phyloP scores from a whole-genome alignment of 2,888 invertebrate species.

The Athetis lepigone region DNA sequence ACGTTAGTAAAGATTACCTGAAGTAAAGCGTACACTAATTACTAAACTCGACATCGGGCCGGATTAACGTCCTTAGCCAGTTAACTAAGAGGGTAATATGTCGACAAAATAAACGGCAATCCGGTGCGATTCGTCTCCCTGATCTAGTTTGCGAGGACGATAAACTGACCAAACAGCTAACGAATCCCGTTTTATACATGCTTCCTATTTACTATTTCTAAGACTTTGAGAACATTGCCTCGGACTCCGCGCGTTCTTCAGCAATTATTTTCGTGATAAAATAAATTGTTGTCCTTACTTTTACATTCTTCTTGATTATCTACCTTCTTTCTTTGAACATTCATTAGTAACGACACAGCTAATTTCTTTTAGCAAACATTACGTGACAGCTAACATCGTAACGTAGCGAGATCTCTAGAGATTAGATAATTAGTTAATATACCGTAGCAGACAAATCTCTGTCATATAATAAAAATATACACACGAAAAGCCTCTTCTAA shows the following conservation, averaged over 20 bases:
- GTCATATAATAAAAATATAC: conserved; percentile 38
- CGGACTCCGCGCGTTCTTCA: conserved; percentile 11
- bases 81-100: conserved; percentile 71
- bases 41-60: conserved; percentile 65
- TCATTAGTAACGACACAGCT: background rate
- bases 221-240: conserved; percentile 44
- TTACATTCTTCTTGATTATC: background rate
- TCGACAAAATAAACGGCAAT: conserved; percentile 72
- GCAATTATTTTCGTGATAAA: conserved; percentile 23
- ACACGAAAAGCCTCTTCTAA: conserved; percentile 53
- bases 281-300: conserved; percentile 14
- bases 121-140: conserved; percentile 63
- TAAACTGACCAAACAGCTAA: conserved; percentile 60
- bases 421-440: conserved; percentile 3
- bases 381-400: background rate
- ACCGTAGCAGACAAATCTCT: conserved; percentile 26
- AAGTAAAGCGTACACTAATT: conserved; percentile 69
- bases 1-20: conserved; percentile 66
- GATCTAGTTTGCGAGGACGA: conserved; percentile 57
- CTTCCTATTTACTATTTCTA: conserved; percentile 47
- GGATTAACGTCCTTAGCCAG: conserved; percentile 71
- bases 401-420: conserved; percentile 9
- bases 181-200: conserved; percentile 48
- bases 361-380: background rate
- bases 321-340: background rate